phyloP scores from a whole-genome alignment of 2,888 invertebrate genomes.

The Agelastica alni region DNA sequence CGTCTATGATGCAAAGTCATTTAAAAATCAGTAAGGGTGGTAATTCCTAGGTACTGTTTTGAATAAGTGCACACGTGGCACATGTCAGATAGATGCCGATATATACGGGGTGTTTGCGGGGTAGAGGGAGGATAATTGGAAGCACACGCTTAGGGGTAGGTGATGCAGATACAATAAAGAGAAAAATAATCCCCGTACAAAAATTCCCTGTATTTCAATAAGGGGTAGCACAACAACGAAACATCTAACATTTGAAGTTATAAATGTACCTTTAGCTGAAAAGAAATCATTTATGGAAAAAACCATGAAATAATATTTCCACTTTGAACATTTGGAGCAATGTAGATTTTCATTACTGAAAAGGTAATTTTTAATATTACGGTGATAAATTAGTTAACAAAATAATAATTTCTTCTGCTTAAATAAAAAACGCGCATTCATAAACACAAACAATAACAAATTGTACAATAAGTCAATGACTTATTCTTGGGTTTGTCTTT shows the following conservation, averaged over 20 bases:
- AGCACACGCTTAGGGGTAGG: constrained; percentile 9
- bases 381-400: too few relatives aligned
- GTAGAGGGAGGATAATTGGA: constrained; percentile 9
- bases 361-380: too few relatives aligned
- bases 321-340: too few relatives aligned
- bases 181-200: constrained; percentile 5
- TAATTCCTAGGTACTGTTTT: constrained; percentile 27
- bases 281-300: too few relatives aligned
- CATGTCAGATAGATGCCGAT: constrained; percentile 40
- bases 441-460: not conserved
- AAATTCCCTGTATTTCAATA: constrained; percentile 1
- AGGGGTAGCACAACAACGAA: not conserved
- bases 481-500: not conserved
- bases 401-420: too few relatives aligned
- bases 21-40: constrained; percentile 32
- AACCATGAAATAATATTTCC: too few relatives aligned
- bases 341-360: too few relatives aligned
- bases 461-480: not conserved
- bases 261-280: too few relatives aligned
- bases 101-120: constrained; percentile 9
- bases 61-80: constrained; percentile 39
- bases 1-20: constrained; percentile 35
- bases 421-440: too few relatives aligned
- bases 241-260: too few relatives aligned
- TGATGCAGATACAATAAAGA: constrained; percentile 9